These are phyloP conservation scores for Coryphaenoides rupestris DNA, from an alignment of 2,113 vertebrate genomes.

Conservation along the genomic window DNA sequence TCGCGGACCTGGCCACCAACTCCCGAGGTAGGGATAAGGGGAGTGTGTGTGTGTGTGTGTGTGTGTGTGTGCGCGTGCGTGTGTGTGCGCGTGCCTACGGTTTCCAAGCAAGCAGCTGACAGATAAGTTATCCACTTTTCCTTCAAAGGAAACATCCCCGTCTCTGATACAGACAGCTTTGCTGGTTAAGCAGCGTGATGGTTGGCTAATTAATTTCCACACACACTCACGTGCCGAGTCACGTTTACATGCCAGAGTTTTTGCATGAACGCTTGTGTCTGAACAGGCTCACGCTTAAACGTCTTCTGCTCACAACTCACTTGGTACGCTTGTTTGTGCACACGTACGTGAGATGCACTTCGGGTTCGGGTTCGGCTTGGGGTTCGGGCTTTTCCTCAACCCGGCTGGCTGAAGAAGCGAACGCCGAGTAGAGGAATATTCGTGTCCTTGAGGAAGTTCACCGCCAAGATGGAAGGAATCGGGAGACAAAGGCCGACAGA, in stretches of 20 bases:
- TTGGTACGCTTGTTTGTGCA: constrained; percentile 23
- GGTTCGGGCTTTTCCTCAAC: too few relatives aligned
- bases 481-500: constrained; percentile 20
- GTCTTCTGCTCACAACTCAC: too few relatives aligned
- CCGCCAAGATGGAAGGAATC: not conserved
- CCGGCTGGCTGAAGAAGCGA: not conserved
- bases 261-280: too few relatives aligned
- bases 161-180: not conserved
- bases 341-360: not conserved
- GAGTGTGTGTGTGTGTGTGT: not conserved
- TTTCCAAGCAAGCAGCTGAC: not conserved
- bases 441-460: not conserved
- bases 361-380: too few relatives aligned
- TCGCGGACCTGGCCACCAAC: constrained; percentile 80
- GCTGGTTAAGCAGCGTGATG: not conserved
- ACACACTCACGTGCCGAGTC: too few relatives aligned
- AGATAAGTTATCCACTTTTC: not conserved
- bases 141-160: not conserved
- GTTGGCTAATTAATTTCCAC: constrained; percentile 13
- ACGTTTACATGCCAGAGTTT: too few relatives aligned
- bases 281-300: too few relatives aligned
- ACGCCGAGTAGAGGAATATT: not conserved
- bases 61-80: not conserved
- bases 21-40: constrained; percentile 71
- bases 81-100: not conserved